A percentile compares a stretch with the other conserved stretches of the same genome.
These are phyloP conservation scores for Gymnocypris eckloni DNA, from an alignment of 2,797 vertebrate species.

Conservation along the genomic window DNA sequence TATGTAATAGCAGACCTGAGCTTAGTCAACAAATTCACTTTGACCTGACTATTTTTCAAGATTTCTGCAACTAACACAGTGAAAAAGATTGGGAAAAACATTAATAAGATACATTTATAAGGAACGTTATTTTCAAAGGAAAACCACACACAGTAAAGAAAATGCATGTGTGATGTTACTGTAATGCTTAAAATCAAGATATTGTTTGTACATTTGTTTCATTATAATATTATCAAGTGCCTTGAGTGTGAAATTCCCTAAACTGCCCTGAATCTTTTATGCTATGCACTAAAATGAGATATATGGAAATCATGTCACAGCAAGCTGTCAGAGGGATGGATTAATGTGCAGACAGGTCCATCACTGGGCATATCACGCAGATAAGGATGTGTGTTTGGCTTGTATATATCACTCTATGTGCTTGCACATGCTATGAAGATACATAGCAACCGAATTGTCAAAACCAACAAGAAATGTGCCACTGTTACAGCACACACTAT, in stretches of 20 bases:
- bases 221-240: background rate
- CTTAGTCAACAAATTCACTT: background rate
- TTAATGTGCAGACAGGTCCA: constrained; percentile 38
- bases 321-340: constrained; percentile 51
- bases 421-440: constrained; percentile 30
- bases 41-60: background rate
- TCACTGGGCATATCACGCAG: constrained; percentile 38
- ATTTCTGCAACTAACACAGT: background rate
- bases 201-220: background rate
- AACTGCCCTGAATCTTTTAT: constrained; percentile 5
- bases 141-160: background rate
- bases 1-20: background rate
- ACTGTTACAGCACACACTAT: constrained; percentile 1
- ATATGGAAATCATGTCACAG: constrained; percentile 51
- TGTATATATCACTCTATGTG: constrained; percentile 36
- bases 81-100: background rate
- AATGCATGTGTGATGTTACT: background rate
- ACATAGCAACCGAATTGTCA: constrained; percentile 35
- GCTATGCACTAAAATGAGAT: constrained; percentile 14
- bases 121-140: background rate
- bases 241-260: background rate
- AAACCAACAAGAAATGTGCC: constrained; percentile 41
- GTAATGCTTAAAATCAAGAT: background rate
- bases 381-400: constrained; percentile 47
- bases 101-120: background rate